These are phyloP conservation scores for Cydia fagiglandana DNA, from an alignment of 1,140 invertebrate species.

Conservation along the genomic window DNA sequence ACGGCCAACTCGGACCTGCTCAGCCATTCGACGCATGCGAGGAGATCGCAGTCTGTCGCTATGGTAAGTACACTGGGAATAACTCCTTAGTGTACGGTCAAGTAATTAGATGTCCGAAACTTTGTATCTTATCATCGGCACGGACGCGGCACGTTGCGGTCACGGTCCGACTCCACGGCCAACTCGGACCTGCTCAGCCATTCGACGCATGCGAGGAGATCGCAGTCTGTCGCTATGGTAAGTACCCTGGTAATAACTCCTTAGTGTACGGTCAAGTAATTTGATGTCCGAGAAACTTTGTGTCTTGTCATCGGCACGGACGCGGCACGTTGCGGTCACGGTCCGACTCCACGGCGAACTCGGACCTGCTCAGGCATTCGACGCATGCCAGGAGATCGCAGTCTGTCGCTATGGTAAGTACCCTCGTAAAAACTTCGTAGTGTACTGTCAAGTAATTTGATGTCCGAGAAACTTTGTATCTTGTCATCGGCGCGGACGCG, in stretches of 20 bases:
- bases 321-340: neutral
- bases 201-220: slow-evolving; percentile 61
- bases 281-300: too few relatives aligned
- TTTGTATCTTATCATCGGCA: slow-evolving; percentile 33
- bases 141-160: slow-evolving; percentile 62
- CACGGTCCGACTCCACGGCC: slow-evolving; percentile 72
- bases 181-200: slow-evolving; percentile 70
- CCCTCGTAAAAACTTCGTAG: neutral
- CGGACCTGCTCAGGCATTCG: slow-evolving; percentile 69
- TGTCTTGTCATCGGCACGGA: too few relatives aligned
- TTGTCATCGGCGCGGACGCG: too few relatives aligned
- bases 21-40: slow-evolving; percentile 61
- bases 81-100: too few relatives aligned
- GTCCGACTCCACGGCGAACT: slow-evolving; percentile 68
- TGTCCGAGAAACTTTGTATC: too few relatives aligned
- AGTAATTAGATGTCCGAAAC: too few relatives aligned
- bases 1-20: slow-evolving; percentile 73
- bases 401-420: slow-evolving; percentile 58
- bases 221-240: slow-evolving; percentile 43
- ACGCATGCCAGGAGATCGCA: slow-evolving; percentile 65
- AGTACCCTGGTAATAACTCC: slow-evolving; percentile 4
- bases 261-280: too few relatives aligned
- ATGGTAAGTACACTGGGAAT: slow-evolving; percentile 1
- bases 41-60: slow-evolving; percentile 51
- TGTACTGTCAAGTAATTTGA: too few relatives aligned